A percentile compares a stretch with the other conserved stretches of the same genome.
Evolutionary conservation across 2,888 invertebrate species (phyloP).

Genomic region (Nezara viridula): DNA sequence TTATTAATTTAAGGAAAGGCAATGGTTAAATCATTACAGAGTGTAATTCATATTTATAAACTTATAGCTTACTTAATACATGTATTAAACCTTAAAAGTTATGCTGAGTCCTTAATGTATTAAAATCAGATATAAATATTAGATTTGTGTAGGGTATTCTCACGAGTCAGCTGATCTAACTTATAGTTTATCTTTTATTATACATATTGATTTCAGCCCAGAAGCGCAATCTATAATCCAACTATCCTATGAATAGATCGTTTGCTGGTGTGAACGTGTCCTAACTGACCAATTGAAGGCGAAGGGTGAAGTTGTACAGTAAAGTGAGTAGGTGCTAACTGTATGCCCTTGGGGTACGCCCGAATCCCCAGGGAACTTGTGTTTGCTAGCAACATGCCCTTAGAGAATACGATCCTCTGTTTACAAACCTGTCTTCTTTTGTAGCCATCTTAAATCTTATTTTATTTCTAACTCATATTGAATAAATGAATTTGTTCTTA

Average conservation of each 20-base stretch:
- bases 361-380: background rate
- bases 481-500: too few relatives aligned
- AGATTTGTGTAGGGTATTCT: too few relatives aligned
- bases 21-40: too few relatives aligned
- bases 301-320: background rate
- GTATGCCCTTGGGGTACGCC: background rate
- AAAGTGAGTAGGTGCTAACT: background rate
- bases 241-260: background rate
- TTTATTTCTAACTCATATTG: background rate
- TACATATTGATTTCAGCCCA: too few relatives aligned
- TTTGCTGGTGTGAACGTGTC: background rate
- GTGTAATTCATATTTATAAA: too few relatives aligned
- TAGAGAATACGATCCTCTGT: background rate
- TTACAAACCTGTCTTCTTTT: background rate
- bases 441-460: background rate
- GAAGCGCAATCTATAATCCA: background rate
- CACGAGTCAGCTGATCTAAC: too few relatives aligned
- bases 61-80: too few relatives aligned
- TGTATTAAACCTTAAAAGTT: too few relatives aligned
- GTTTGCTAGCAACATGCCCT: background rate
- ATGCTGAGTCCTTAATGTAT: too few relatives aligned
- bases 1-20: too few relatives aligned
- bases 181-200: too few relatives aligned
- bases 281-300: background rate
- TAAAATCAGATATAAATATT: too few relatives aligned